Percentiles rank a stretch among this genome's conserved stretches.
These are phyloP conservation scores for Mus spicilegus DNA, from an alignment of 2,113 vertebrate species.

Conservation along the genomic window DNA sequence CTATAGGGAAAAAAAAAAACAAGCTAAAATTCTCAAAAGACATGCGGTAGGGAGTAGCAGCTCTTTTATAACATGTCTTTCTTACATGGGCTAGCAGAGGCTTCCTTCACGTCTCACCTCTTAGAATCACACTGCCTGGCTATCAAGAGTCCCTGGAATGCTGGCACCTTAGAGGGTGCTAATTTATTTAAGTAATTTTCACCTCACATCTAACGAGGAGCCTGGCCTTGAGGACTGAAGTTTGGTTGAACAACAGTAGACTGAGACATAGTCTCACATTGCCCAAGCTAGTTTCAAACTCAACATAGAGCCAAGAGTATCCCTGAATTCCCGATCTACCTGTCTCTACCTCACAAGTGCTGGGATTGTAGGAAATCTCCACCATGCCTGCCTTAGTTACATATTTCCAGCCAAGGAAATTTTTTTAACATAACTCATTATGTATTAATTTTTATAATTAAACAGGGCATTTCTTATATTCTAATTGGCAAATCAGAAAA, in stretches of 20 bases:
- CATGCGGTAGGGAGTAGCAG: not conserved
- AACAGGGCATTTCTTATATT: not conserved
- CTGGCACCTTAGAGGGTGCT: not conserved
- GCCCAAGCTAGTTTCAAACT: not conserved
- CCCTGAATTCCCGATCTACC: not conserved
- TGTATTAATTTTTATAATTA: not conserved
- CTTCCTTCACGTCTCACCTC: not conserved
- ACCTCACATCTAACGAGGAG: not conserved
- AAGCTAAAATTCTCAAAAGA: not conserved
- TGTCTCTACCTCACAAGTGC: not conserved
- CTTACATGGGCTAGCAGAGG: not conserved
- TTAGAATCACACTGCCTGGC: not conserved
- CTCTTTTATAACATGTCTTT: not conserved
- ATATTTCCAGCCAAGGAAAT: not conserved
- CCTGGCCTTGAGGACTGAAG: not conserved
- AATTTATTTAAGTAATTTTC: not conserved
- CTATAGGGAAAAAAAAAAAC: not conserved
- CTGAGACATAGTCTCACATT: not conserved
- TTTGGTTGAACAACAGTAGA: not conserved
- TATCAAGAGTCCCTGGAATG: not conserved
- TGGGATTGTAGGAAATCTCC: not conserved
- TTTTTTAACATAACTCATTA: not conserved
- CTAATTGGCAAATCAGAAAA: constrained; percentile 1
- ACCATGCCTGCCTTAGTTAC: not conserved
- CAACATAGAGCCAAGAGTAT: not conserved